Evolutionary conservation across 2,113 vertebrate genomes (phyloP), one percentile per base, ranked within the genome.

Genomic region (Cheilinus undulatus): DNA sequence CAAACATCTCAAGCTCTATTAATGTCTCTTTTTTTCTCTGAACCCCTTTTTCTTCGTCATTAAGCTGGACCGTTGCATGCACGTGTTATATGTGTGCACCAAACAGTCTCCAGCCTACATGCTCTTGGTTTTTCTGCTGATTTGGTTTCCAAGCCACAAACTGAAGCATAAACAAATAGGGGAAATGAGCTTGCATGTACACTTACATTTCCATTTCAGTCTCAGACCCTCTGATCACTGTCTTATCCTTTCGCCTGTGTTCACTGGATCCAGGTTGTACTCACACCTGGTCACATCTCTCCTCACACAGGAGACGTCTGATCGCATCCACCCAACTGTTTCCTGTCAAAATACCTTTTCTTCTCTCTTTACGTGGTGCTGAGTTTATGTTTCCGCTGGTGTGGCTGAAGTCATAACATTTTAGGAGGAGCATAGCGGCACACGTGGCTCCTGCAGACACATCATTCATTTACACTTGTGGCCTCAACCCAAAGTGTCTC

Each of bases 351-450:
- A 73, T 24, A 56, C 46, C 34, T 45, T 14, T 28, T 65, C 65
- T 56, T 61, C 32, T 9, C 32, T 9, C 7, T 45, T 45, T 62
- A 22, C 11, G 48, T 64, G 50, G 61, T 53, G 52, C 45, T 27
- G 24, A 76, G 82, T 86, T 84, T 76, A 50, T 81, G 77, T 80
- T 88, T 82, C 74, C 49, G 40, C 68, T 60, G 40, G 43, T 69
- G 73, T 24, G 72, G 78, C 49, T 53, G 4, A 27, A 65, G 52
- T 82, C 27, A 10, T 59, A 66, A 75, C 54, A 10, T 73, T 78
- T 73, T 7, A 62, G 81, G 51, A 75, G 70, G 36, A 54, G 76
- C 51, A 49, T 3, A 32, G 75, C 12, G 34, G 52, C 4, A 7
- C 70, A 70, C 59, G 70, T 59, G 80, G 74, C 70, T 46, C 11